Percentiles rank a stretch among this genome's conserved stretches.
These are phyloP conservation scores for Psix sp. DNA, from an alignment of 1,140 invertebrate genomes.

Conservation along the genomic window DNA sequence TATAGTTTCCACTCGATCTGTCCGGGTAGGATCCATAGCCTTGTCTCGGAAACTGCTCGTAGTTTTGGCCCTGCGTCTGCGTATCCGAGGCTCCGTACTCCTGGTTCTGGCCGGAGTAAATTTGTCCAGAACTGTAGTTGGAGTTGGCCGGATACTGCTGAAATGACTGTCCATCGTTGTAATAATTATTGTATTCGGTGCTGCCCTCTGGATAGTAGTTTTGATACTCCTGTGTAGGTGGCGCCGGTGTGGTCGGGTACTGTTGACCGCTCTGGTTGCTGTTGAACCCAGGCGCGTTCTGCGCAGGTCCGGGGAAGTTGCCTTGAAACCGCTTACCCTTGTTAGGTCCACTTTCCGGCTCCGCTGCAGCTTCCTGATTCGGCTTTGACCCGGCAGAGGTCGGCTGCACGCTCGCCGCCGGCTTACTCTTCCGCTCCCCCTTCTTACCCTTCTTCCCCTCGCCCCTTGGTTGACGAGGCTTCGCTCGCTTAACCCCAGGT, in stretches of 20 bases:
- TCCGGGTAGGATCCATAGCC: slow-evolving; percentile 67
- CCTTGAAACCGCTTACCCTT: slow-evolving; percentile 25
- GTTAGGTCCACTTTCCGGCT: background rate
- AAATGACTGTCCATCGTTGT: slow-evolving; percentile 67
- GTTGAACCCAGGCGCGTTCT: slow-evolving; percentile 57
- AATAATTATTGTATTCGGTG: slow-evolving; percentile 70
- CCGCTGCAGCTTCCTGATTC: slow-evolving; percentile 63
- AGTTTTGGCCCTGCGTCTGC: slow-evolving; percentile 62
- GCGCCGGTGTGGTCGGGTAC: slow-evolving; percentile 15
- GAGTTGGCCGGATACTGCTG: slow-evolving; percentile 66
- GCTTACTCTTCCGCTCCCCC: slow-evolving; percentile 77
- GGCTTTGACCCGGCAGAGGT: no score
- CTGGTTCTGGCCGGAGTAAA: slow-evolving; percentile 64
- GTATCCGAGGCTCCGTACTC: slow-evolving; percentile 49
- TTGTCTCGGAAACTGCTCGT: slow-evolving; percentile 67
- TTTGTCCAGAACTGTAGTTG: slow-evolving; percentile 62
- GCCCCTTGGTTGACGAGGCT: slow-evolving; percentile 71
- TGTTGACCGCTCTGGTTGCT: slow-evolving; percentile 49
- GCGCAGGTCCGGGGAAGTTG: slow-evolving; percentile 61
- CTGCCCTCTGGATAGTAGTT: slow-evolving; percentile 70
- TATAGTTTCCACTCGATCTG: slow-evolving; percentile 64
- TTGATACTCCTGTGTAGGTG: slow-evolving; percentile 61
- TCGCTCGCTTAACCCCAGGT: slow-evolving; percentile 67
- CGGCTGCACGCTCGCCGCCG: slow-evolving; percentile 82
- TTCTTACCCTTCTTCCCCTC: slow-evolving; percentile 74